Evolutionary conservation across 2,888 invertebrate species (phyloP), one percentile per base, ranked within the genome.

Genomic region (Entomobrya proxima): DNA sequence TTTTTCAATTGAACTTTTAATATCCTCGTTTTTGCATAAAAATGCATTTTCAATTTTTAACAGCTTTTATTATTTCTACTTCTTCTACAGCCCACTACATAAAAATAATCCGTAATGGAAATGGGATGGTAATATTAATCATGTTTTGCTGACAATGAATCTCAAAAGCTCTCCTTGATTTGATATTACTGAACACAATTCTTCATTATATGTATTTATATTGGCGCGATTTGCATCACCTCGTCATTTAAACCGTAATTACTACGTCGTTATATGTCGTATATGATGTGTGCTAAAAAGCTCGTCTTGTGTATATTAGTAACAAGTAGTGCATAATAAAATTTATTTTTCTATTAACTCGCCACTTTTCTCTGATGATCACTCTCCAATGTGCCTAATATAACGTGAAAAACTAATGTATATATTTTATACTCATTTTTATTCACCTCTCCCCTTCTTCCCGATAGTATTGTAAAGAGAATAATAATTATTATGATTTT

Each of bases 171-270:
- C n/a, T n/a, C n/a, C n/a, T 64, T 67, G 67, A 67, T 67, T 67
- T 72, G 72, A 30, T 47, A 15, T 32, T 69, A 15, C 24, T 30
- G 27, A 58, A 11, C 58, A 15, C 15, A 15, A 69, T 69, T 72
- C 21, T 69, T 44, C 32, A 32, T 37, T 40, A 47, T 44, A 44
- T 30, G 21, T 15, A 32, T 11, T 40, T 40, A n/a, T 18, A 64
- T 74, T n/a, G 18, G 72, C 61, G 81, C 47, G 72, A 81, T 81
- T 81, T 81, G 81, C 81, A 81, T 81, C 81, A 52, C 81, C 74
- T 40, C 40, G 58, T 72, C 72, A 81, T 81, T 74, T 58, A 74
- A 81, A 44, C 58, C 58, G 30, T 81, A 81, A 81, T 81, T 81
- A 81, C 81, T 44, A 74, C 44, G 44, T 74, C 72, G 72, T 74